Base-by-base conservation (phyloP, 2,113 vertebrate genomes). In the Penelope pileata region DNA sequence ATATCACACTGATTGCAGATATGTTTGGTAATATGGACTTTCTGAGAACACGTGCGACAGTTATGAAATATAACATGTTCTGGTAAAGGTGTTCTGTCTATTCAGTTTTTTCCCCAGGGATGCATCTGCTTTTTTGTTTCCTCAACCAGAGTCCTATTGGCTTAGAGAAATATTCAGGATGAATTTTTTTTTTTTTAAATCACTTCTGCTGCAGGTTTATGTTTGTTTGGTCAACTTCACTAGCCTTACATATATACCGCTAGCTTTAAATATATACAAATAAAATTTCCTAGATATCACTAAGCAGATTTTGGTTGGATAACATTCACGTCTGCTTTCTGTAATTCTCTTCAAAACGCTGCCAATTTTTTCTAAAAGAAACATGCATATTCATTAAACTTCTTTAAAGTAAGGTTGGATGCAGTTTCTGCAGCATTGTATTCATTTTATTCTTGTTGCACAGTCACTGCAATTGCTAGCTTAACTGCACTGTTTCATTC, bases 281-380 rank as follows among this genome's bases (percentile, higher is more conserved):
- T 18, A 14, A 8, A 23, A 36, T 7, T 82, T 77, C 54, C 40
- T 83, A 68, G 21, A 16, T 75, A 23, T 15, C 21, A 43, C 34
- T 59, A 36, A 45, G 6, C 36, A 30, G 36, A 64, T 73, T 93
- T 86, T 43, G 21, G 45, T 68, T 45, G 47, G 38, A 91, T 58
- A 85, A 91, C 32, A 73, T 45, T 54, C 78, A 38, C 75, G 11
- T 74, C 36, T 42, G 9, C 42, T 88, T 92, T 97, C 73, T 67
- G 21, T 82, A 76, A 91, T 43, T 24, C 63, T 93, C 70, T 88
- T 95, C 29, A 75, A 62, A 50, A 8, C 9, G 30, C 10, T 40
- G 19, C 30, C 82, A 88, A 16, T 85, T 96, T 83, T 94, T 91
- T 63, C 45, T 34, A 23, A 51, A 76, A 94, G n/a, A n/a, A 45